A percentile compares a stretch with the other conserved stretches of the same genome.
Conservation (phyloP, 2,113 vertebrate genomes). For the Octodon degus region DNA sequence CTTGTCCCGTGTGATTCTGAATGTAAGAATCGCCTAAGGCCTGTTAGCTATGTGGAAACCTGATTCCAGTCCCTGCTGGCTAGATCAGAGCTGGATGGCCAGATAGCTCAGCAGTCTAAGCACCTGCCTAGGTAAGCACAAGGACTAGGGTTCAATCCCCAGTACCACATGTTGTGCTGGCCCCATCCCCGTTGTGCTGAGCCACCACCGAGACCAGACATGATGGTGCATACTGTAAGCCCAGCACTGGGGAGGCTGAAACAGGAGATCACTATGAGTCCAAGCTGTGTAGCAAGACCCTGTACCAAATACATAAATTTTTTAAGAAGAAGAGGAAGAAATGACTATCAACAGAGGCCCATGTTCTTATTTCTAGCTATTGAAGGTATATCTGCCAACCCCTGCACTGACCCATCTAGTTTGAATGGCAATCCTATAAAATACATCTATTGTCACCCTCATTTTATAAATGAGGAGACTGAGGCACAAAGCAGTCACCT, state of each 20-base stretch:
- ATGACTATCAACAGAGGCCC: rapidly evolving
- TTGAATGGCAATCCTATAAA: rapidly evolving
- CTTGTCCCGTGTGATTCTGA: background rate
- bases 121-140: too few species aligned
- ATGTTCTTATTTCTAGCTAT: rapidly evolving
- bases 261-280: too few species aligned
- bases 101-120: too few species aligned
- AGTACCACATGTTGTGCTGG: too few species aligned
- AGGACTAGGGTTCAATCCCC: too few species aligned
- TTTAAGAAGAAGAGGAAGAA: too few species aligned
- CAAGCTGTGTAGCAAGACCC: too few species aligned
- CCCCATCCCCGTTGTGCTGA: too few species aligned
- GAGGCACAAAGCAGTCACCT: rapidly evolving
- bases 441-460: rapidly evolving
- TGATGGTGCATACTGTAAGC: too few species aligned
- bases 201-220: too few species aligned
- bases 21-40: rapidly evolving
- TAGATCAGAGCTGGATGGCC: rapidly evolving
- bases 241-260: too few species aligned
- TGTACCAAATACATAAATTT: too few species aligned
- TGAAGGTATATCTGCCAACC: rapidly evolving
- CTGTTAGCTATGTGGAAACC: background rate
- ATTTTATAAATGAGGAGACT: background rate
- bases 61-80: rapidly evolving
- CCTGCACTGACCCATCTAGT: rapidly evolving